Evolutionary conservation across 2,113 vertebrate genomes (phyloP), one percentile per base, ranked within the genome.

Genomic region (Xiphophorus maculatus): DNA sequence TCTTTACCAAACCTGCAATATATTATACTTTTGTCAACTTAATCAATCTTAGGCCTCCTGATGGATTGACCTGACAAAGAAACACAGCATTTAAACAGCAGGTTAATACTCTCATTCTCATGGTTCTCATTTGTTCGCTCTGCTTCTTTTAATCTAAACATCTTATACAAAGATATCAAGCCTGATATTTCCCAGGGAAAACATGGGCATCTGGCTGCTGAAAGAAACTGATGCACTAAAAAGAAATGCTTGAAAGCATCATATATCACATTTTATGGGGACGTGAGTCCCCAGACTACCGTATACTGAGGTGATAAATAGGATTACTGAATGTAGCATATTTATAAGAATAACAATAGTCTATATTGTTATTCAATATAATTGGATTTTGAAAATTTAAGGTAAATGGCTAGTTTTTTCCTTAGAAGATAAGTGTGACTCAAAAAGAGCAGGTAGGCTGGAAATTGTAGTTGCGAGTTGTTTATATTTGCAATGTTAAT

Each of bases 191-290:
- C 71, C 6, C 64, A 61, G 4, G 63, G 8, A 32, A 73, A 83
- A 66, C 30, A 37, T 5, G 9, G 25, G 12, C 19, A 37, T 17
- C 48, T 58, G 12, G 13, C 19, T 37, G 11, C 48, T 58, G 12
- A 7, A 71, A 28, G 54, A 61, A 71, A 37, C 8, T 63, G 63
- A 37, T 74, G 44, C 40, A 76, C 27, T 30, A 72, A 69, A 10
- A 1, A 17, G 22, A 51, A 64, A 62, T 48, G 66, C 42, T 75
- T 72, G 19, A 58, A 74, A 70, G 54, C 27, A 17, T 40, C 51
- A 25, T 32, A 61, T 29, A 67, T 68, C 27, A 65, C 7, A 28
- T 40, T 27, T 70, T 64, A 58, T 58, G 51, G 25, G 25, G 63
- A 33, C 0, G 32, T 51, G 0, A 25, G 40, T 64, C 30, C 3